Conservation (phyloP, 2,113 vertebrate genomes). For the Puntigrus tetrazona region DNA sequence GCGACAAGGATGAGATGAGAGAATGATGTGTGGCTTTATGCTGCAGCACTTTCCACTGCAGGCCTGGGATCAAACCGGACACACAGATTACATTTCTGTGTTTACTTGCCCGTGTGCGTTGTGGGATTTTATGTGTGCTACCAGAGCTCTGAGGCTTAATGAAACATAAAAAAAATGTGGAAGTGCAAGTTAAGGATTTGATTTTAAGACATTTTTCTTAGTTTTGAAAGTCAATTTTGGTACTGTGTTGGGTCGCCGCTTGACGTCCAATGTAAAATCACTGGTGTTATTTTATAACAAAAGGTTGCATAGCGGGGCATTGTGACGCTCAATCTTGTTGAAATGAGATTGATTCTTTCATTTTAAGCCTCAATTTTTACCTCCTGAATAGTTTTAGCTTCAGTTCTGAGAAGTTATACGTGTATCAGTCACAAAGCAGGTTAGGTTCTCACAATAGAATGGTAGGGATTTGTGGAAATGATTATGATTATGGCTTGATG, state of each 20-base stretch:
- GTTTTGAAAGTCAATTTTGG: not conserved
- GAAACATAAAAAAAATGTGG: not conserved
- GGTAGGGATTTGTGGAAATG: not conserved
- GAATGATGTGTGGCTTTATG: conserved; percentile 40
- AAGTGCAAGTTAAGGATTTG: conserved; percentile 2
- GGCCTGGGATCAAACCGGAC: conserved; percentile 14
- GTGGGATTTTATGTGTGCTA: conserved; percentile 17
- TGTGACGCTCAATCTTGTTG: not conserved
- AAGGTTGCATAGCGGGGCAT: not conserved
- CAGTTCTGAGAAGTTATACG: not conserved
- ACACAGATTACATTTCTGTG: conserved; percentile 37
- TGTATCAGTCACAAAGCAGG: not conserved
- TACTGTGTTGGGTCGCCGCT: not conserved
- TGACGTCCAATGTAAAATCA: not conserved
- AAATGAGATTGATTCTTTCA: conserved; percentile 2
- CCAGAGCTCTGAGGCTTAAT: not conserved
- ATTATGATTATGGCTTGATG: not conserved
- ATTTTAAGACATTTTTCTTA: not conserved
- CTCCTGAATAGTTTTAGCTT: not conserved
- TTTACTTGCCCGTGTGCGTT: conserved; percentile 39
- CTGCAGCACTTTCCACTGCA: conserved; percentile 13
- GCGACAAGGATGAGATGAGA: conserved; percentile 30
- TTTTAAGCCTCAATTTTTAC: not conserved
- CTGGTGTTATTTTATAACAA: not conserved
- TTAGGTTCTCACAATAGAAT: not conserved